Conservation (phyloP, 2,113 vertebrate genomes). For the Hypomesus transpacificus region DNA sequence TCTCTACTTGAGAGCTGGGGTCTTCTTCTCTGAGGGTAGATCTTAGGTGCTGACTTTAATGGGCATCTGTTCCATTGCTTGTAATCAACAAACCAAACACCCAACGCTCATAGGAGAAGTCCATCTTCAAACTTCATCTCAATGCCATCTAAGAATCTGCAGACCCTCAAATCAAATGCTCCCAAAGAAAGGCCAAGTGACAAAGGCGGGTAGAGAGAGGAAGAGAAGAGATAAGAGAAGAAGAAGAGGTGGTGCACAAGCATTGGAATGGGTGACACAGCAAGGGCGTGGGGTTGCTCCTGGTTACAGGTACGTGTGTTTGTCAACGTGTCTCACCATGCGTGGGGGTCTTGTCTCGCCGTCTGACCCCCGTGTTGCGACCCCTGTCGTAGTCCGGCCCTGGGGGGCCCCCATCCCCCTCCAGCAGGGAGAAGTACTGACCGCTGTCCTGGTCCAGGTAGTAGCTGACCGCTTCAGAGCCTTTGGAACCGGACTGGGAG, state of each 20-base stretch:
- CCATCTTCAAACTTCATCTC: too few relatives aligned
- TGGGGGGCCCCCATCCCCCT: conserved; percentile 66
- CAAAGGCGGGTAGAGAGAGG: background rate
- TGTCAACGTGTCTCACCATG: conserved; percentile 71
- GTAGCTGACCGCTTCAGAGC: conserved; percentile 81
- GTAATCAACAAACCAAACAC: too few relatives aligned
- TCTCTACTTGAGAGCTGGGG: too few relatives aligned
- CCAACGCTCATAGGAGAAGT: too few relatives aligned
- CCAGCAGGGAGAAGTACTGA: conserved; percentile 79
- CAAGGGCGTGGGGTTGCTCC: background rate
- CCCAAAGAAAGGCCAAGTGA: too few relatives aligned
- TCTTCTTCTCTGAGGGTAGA: too few relatives aligned
- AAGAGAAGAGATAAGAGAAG: conserved; percentile 13
- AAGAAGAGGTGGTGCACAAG: conserved; percentile 10
- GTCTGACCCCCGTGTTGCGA: conserved; percentile 78
- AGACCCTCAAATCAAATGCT: too few relatives aligned
- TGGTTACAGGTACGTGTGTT: too few relatives aligned
- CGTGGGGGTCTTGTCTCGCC: conserved; percentile 84
- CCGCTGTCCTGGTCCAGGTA: conserved; percentile 80
- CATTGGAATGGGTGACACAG: conserved; percentile 16
- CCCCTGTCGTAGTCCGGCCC: conserved; percentile 78
- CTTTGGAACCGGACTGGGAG: conserved; percentile 77
- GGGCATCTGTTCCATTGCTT: too few relatives aligned
- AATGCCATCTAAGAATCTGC: too few relatives aligned
- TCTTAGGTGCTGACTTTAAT: too few relatives aligned